phyloP scores from a whole-genome alignment of 2,888 invertebrate genomes.

The Drosophila seclusa region DNA sequence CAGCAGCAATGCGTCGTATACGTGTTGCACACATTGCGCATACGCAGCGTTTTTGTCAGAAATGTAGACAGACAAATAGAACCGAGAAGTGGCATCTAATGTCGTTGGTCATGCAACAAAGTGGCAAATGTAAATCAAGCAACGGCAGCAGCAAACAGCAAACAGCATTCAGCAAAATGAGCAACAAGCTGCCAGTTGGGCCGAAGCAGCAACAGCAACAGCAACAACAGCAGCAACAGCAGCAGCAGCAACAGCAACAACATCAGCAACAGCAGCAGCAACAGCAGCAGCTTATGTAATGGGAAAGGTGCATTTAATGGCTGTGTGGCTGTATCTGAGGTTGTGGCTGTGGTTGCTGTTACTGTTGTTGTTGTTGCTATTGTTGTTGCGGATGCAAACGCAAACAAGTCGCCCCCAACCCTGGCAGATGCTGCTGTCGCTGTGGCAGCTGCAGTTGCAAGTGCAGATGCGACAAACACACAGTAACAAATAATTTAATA shows the following conservation, averaged over 20 bases:
- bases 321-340: conserved; percentile 16
- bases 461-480: conserved; percentile 40
- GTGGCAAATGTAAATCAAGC: conserved; percentile 19
- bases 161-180: background rate
- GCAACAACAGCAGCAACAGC: background rate
- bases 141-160: conserved; percentile 3
- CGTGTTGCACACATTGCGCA: conserved; percentile 19
- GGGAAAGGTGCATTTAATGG: conserved; percentile 59
- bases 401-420: conserved; percentile 50
- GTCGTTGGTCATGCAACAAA: background rate
- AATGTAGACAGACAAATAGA: background rate
- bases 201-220: background rate
- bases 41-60: conserved; percentile 24
- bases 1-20: conserved; percentile 17
- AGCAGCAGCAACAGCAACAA: background rate
- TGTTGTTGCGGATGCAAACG: conserved; percentile 47
- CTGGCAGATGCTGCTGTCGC: conserved; percentile 34
- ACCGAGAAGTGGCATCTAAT: background rate
- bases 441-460: conserved; percentile 22
- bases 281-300: conserved; percentile 43
- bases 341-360: conserved; percentile 9
- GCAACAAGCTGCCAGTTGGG: conserved; percentile 29
- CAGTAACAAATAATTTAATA: background rate
- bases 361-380: conserved; percentile 9
- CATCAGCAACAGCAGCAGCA: background rate